These are phyloP conservation scores for Hippocampus guttulatus DNA, from an alignment of 2,113 vertebrate species.

Conservation along the genomic window DNA sequence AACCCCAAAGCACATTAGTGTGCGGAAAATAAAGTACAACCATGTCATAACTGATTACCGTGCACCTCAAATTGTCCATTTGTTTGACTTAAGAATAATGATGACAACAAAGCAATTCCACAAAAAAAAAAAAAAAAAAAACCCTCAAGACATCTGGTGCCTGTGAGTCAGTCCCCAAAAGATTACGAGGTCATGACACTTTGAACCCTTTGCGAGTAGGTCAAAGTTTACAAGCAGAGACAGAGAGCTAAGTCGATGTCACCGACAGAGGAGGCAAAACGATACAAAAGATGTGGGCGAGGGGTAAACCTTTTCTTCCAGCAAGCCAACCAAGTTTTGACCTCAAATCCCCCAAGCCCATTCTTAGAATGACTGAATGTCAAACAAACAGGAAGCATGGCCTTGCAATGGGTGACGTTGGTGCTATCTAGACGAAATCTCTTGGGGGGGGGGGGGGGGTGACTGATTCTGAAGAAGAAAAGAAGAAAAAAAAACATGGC, in stretches of 20 bases:
- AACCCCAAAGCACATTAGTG: too few species aligned
- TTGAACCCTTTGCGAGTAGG: constrained; percentile 56
- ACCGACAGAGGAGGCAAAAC: constrained; percentile 33
- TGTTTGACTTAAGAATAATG: too few species aligned
- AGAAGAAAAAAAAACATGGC: constrained; percentile 21
- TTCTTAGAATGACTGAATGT: constrained; percentile 44
- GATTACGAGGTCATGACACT: constrained; percentile 54
- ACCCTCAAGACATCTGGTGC: constrained; percentile 29
- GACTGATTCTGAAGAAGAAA: constrained; percentile 7
- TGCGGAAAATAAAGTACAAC: too few species aligned
- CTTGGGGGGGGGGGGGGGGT: constrained; percentile 11
- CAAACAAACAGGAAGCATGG: constrained; percentile 60
- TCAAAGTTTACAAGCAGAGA: constrained; percentile 58
- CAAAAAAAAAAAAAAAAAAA: constrained; percentile 18
- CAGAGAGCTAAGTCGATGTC: constrained; percentile 44
- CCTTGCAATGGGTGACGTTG: constrained; percentile 37
- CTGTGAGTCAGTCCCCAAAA: constrained; percentile 42
- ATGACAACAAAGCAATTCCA: constrained; percentile 17
- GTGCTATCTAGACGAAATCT: constrained; percentile 45
- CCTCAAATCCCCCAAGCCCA: constrained; percentile 32
- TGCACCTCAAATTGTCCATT: too few species aligned
- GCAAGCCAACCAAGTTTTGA: constrained; percentile 33
- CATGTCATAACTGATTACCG: too few species aligned
- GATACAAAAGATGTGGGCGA: constrained; percentile 24
- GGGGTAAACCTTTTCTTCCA: constrained; percentile 36